Percentiles rank a stretch among this genome's conserved stretches.
phyloP scores from a whole-genome alignment of 1,140 invertebrate species.

The Bradysia coprophila region DNA sequence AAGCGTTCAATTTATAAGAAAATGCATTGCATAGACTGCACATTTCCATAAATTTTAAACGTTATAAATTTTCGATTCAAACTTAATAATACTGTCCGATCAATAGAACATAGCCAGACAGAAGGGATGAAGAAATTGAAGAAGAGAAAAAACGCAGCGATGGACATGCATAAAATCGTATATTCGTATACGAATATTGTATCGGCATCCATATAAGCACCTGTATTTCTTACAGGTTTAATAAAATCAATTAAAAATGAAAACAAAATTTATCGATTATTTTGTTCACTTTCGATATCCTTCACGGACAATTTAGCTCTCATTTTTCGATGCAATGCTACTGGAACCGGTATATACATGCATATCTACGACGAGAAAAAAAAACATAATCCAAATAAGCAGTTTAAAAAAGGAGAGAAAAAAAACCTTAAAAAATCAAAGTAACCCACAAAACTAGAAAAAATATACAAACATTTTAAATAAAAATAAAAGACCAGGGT shows the following conservation, averaged over 20 bases:
- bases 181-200: not conserved
- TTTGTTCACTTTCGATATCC: not conserved
- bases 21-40: too few relatives aligned
- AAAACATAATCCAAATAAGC: not conserved
- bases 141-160: not conserved
- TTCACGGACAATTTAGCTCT: not conserved
- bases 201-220: too few relatives aligned
- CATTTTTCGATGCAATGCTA: not conserved
- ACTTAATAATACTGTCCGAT: not conserved
- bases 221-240: too few relatives aligned
- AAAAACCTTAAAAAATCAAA: not conserved
- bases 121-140: not conserved
- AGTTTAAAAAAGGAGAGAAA: not conserved
- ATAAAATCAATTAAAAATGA: not conserved
- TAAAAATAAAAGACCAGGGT: not conserved
- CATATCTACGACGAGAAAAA: not conserved
- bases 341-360: not conserved
- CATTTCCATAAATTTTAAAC: too few relatives aligned
- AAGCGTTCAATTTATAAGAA: too few relatives aligned
- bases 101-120: not conserved
- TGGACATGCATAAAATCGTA: not conserved
- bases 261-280: not conserved
- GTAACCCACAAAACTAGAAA: not conserved
- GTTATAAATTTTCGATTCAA: too few relatives aligned
- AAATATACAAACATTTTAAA: not conserved